Percentiles rank a stretch among this genome's conserved stretches.
Conservation (phyloP, 2,113 vertebrate genomes). For the Ophiodon elongatus region DNA sequence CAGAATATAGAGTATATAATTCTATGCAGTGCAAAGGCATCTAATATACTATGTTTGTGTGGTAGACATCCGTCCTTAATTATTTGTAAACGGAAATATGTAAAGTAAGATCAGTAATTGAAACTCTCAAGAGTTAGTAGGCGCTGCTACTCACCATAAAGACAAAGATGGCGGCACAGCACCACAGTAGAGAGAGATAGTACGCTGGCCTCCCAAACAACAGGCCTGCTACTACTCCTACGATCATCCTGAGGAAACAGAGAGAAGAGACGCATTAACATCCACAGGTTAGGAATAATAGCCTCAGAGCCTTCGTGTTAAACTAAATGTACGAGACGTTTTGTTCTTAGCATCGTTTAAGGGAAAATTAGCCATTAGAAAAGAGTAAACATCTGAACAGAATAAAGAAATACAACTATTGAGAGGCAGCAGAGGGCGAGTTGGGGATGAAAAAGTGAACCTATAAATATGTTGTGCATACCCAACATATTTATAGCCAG, state of each 20-base stretch:
- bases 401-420: not conserved
- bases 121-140: not conserved
- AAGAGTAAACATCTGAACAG: not conserved
- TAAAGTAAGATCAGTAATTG: not conserved
- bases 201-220: constrained; percentile 90
- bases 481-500: constrained; percentile 96
- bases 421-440: not conserved
- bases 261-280: constrained; percentile 12
- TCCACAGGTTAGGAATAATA: not conserved
- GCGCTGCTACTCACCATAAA: constrained; percentile 86
- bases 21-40: no score
- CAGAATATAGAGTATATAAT: not conserved
- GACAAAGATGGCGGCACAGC: constrained; percentile 88
- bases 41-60: not conserved
- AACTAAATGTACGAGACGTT: not conserved
- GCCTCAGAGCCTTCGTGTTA: not conserved
- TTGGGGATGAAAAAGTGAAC: not conserved
- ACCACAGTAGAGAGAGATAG: constrained; percentile 91
- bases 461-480: constrained; percentile 62
- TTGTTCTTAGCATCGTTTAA: not conserved
- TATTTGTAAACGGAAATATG: not conserved
- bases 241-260: constrained; percentile 88
- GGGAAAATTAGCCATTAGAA: not conserved
- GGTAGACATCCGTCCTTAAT: not conserved
- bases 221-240: constrained; percentile 88